Conservation (phyloP, 2,113 vertebrate species). For the Neogobius melanostomus region DNA sequence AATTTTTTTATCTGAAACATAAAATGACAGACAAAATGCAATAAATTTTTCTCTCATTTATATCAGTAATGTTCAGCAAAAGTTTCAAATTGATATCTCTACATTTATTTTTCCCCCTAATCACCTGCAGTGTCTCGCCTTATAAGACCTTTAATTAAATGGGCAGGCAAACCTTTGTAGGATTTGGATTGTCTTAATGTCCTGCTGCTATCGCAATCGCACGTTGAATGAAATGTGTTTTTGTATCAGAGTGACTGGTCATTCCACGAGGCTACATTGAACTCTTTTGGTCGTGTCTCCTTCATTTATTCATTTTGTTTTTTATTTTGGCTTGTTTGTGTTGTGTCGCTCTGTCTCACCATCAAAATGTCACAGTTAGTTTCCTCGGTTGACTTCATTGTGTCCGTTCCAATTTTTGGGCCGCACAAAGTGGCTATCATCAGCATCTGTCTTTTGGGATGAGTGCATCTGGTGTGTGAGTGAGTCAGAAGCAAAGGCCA, state of each 20-base stretch:
- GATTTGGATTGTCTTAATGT: background rate
- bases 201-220: background rate
- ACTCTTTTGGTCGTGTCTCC: background rate
- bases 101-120: no score
- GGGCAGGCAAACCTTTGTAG: no score
- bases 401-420: slow-evolving; percentile 51
- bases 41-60: no score
- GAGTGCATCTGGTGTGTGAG: slow-evolving; percentile 33
- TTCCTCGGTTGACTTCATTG: slow-evolving; percentile 51
- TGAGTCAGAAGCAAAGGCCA: slow-evolving; percentile 14
- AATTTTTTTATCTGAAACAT: no score
- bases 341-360: background rate
- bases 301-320: background rate
- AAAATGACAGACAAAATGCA: no score
- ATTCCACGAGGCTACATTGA: slow-evolving; percentile 10
- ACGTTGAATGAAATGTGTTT: slow-evolving; percentile 30
- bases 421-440: slow-evolving; percentile 16
- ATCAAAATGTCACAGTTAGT: slow-evolving; percentile 35
- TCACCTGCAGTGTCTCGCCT: no score
- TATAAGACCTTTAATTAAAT: no score
- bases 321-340: background rate
- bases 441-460: slow-evolving; percentile 40
- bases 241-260: background rate
- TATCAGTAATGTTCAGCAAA: no score
- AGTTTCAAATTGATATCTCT: no score